Base-by-base conservation (phyloP, 2,797 vertebrate genomes). In the Petrocephalus schoutedeni region DNA sequence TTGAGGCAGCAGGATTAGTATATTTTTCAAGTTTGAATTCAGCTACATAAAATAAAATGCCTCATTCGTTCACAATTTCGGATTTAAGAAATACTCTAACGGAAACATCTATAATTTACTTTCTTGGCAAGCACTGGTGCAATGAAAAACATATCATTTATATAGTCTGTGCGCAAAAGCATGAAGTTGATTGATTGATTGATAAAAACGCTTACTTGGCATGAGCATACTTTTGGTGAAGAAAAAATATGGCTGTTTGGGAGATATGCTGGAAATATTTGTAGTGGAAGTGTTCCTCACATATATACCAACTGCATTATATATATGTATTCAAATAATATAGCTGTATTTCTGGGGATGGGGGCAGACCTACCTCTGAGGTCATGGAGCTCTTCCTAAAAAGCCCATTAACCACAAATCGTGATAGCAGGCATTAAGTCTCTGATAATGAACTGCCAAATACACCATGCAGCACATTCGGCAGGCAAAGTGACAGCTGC, bases 141-240 rank as follows among this genome's bases (percentile, higher is more conserved):
- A 16, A 77, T 77, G 71, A 77, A 45, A 77, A 45, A 19, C 14
- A 77, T 14, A 45, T 71, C 45, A 45, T 77, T 19, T 45, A n/a
- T 77, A 77, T 77, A 77, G 71, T 45, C 41, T 77, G 36, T 77
- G 32, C 4, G 36, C 71, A 77, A 77, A 0, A 10, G 16, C 71
- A 77, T 77, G 71, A 77, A 77, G 6, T 77, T 77, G 71, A 45
- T 45, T 77, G 71, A 77, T 14, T 67, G 61, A 67, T 64, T 67
- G 61, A 67, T 77, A 41, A 19, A 45, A 36, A 19, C 45, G 71
- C 71, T 77, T 45, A 77, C 14, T 77, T 77, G 14, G 16, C 16
- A 41, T n/a, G 36, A 77, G 36, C 5, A n/a, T 77, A n/a, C 71
- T 19, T 41, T 45, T 45, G 14, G 41, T 45, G 36, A 45, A 45